Evolutionary conservation across 1,140 invertebrate genomes (phyloP).

Genomic region (Pseudoatta argentina): DNA sequence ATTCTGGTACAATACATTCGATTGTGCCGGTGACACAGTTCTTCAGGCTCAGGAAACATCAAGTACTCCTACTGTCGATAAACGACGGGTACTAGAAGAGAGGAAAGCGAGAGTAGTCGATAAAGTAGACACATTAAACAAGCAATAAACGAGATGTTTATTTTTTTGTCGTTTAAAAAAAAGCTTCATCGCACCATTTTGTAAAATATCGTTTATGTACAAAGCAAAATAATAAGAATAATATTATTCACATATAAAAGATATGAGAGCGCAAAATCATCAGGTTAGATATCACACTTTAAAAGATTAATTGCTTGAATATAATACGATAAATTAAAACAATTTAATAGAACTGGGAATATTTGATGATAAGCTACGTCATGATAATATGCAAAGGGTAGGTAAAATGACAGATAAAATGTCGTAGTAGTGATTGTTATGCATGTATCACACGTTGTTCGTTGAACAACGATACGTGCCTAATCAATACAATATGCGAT

Average conservation of each 20-base stretch:
- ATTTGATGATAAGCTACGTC: not conserved
- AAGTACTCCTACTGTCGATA: constrained; percentile 49
- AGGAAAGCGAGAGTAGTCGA: constrained; percentile 38
- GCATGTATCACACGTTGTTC: not conserved
- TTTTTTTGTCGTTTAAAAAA: not conserved
- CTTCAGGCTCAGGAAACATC: constrained; percentile 23
- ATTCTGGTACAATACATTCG: not conserved
- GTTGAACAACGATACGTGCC: constrained; percentile 25
- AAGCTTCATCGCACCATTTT: not conserved
- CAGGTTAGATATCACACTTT: not conserved
- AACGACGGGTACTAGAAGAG: constrained; percentile 1
- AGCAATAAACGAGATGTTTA: not conserved
- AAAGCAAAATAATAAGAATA: constrained; percentile 4
- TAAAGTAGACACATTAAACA: constrained; percentile 35
- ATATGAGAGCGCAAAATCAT: not conserved
- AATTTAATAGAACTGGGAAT: not conserved
- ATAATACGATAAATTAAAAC: not conserved
- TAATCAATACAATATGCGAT: constrained; percentile 40
- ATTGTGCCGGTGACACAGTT: constrained; percentile 43
- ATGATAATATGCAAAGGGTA: not conserved
- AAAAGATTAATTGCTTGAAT: not conserved
- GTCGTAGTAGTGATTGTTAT: not conserved
- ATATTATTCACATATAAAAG: not conserved
- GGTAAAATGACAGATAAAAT: constrained; percentile 3
- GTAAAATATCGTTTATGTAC: not conserved